phyloP scores from a whole-genome alignment of 2,888 invertebrate species.

The Nemurella pictetii region DNA sequence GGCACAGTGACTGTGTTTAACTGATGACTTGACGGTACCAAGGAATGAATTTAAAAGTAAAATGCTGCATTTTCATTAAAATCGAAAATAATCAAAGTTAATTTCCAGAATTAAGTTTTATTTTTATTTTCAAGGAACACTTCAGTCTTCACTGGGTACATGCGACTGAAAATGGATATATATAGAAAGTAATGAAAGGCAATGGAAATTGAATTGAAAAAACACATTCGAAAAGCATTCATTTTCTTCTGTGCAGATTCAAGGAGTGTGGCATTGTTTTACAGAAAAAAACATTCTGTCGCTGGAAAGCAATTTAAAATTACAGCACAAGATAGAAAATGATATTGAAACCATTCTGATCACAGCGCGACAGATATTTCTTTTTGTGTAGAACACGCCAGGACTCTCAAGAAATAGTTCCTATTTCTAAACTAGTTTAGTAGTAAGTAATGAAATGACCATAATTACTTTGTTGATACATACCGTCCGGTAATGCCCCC shows the following conservation, averaged over 20 bases:
- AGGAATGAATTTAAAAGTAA: too few species aligned
- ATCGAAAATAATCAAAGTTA: too few species aligned
- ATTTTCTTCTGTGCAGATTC: background rate
- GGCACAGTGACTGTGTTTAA: too few species aligned
- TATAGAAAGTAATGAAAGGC: background rate
- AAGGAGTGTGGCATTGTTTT: background rate
- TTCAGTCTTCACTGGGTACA: too few species aligned
- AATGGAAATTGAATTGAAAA: background rate
- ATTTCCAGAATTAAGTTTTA: too few species aligned
- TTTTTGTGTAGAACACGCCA: background rate
- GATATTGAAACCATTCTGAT: background rate
- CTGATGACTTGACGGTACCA: too few species aligned
- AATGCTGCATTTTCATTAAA: too few species aligned
- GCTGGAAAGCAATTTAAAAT: background rate
- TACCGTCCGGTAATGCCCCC: constrained; percentile 97
- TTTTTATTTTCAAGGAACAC: too few species aligned
- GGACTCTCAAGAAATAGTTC: background rate
- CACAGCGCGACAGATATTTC: background rate
- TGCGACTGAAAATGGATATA: too few species aligned
- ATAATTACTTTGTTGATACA: constrained; percentile 55
- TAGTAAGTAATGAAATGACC: constrained; percentile 5
- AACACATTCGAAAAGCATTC: background rate
- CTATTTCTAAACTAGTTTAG: background rate
- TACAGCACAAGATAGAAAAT: background rate
- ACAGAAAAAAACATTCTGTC: background rate